These are phyloP conservation scores for Eucriotettix oculatus DNA, from an alignment of 2,888 invertebrate species.

Conservation along the genomic window DNA sequence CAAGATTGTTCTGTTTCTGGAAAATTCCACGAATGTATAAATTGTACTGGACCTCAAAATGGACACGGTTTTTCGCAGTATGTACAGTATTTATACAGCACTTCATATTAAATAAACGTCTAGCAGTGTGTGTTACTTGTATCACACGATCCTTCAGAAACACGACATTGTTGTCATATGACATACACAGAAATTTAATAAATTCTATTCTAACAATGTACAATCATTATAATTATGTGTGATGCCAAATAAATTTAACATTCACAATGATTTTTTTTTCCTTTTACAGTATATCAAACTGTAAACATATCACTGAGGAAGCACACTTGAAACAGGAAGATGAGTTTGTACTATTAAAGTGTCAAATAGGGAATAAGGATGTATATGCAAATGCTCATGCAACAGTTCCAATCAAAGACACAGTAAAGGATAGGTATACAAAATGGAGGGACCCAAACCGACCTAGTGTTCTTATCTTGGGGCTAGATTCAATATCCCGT, in stretches of 20 bases:
- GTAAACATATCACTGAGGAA: slow-evolving; percentile 28
- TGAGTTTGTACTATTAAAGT: slow-evolving; percentile 34
- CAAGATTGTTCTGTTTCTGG: too few relatives aligned
- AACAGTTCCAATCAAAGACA: slow-evolving; percentile 25
- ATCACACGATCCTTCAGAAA: too few relatives aligned
- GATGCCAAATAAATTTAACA: not conserved
- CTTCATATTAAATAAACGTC: too few relatives aligned
- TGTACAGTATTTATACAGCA: too few relatives aligned
- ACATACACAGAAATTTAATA: too few relatives aligned
- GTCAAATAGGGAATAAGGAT: slow-evolving; percentile 20
- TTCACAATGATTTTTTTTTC: not conserved
- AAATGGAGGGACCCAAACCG: not conserved
- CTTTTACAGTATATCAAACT: slow-evolving; percentile 27
- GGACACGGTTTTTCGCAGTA: too few relatives aligned
- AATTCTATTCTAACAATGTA: too few relatives aligned
- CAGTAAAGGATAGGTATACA: not conserved
- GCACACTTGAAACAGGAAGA: slow-evolving; percentile 23
- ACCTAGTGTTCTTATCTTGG: slow-evolving; percentile 47
- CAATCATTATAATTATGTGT: not conserved
- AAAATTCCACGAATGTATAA: too few relatives aligned
- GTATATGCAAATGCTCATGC: slow-evolving; percentile 40
- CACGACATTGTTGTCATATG: too few relatives aligned
- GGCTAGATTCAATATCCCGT: slow-evolving; percentile 73
- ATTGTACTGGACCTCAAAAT: too few relatives aligned
- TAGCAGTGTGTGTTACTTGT: too few relatives aligned